Conservation (phyloP, 2,797 vertebrate species). For the Sebastes steindachneri region DNA sequence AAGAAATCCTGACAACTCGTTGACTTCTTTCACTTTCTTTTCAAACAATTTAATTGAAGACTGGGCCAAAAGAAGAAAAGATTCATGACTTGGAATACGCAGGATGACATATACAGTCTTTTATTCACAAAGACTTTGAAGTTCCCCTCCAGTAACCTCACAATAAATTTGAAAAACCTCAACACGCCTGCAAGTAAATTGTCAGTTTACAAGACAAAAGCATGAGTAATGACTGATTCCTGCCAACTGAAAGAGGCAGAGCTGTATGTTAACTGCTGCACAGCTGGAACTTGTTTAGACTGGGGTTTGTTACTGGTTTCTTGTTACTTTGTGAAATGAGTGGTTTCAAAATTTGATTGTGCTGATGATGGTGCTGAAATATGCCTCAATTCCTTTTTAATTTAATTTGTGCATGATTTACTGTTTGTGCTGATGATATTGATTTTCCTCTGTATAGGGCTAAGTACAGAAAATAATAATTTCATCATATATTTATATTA, state of each 20-base stretch:
- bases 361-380: not conserved
- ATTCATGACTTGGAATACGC: slow-evolving; percentile 1
- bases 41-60: slow-evolving; percentile 19
- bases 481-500: not conserved
- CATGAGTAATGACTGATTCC: slow-evolving; percentile 38
- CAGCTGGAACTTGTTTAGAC: slow-evolving; percentile 38
- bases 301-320: not conserved
- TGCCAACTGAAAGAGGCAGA: slow-evolving; percentile 27
- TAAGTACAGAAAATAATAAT: not conserved
- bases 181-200: slow-evolving; percentile 34
- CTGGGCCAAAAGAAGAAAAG: slow-evolving; percentile 8
- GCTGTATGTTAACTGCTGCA: slow-evolving; percentile 15
- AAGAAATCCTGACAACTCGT: not conserved
- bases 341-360: not conserved
- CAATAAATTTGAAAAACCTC: slow-evolving; percentile 42
- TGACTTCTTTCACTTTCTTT: slow-evolving; percentile 12
- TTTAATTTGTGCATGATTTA: not conserved
- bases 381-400: not conserved
- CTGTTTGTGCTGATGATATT: not conserved
- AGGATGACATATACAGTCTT: slow-evolving; percentile 21
- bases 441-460: not conserved
- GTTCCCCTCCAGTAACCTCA: slow-evolving; percentile 46
- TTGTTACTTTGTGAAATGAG: not conserved
- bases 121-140: slow-evolving; percentile 44
- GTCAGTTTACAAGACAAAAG: slow-evolving; percentile 45